Evolutionary conservation across 2,113 vertebrate species (phyloP), one percentile per base, ranked within the genome.

Genomic region (Rhipidura dahli): DNA sequence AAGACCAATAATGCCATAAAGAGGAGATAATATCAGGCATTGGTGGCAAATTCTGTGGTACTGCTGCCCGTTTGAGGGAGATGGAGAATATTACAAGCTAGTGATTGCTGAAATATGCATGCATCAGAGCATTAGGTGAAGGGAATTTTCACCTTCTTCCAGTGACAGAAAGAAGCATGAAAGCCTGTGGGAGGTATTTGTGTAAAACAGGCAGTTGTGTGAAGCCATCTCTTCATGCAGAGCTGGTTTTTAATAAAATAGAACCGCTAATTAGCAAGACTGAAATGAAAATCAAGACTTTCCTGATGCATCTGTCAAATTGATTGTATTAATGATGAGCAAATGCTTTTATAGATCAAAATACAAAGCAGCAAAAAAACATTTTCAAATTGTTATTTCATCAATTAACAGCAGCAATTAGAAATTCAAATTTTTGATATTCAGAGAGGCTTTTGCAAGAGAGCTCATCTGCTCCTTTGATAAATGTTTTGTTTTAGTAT

Each of bases 271-370:
- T 94, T 93, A 83, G 15, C 0, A 0, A 64, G 50, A 26, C 79
- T 76, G 85, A 90, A 83, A 85, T 79, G 37, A 83, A 94, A 94
- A 92, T 88, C 0, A 0, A 85, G 45, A 47, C 15, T 92, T 85
- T 78, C 45, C 76, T 81, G 39, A 70, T 93, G 50, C 35, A 64
- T 93, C 72, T 94, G 77, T 94, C 89, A 91, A 87, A 87, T 42
- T 66, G 35, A 70, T 91, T 84, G 45, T 86, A 39, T 96, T 92
- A 65, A 39, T 16, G 37, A 60, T 47, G n/a, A 47, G 27, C 35
- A 22, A 91, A n/a, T 82, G 40, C 37, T 83, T 92, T 69, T 50
- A 63, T 44, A 73, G 51, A 64, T 75, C 28, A 60, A 94, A 94
- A 89, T 78, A 78, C 11, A 90, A 83, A 81, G 35, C 59, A 91